These are phyloP conservation scores for Folsomia manolachei DNA, from an alignment of 2,888 invertebrate genomes.

Conservation along the genomic window DNA sequence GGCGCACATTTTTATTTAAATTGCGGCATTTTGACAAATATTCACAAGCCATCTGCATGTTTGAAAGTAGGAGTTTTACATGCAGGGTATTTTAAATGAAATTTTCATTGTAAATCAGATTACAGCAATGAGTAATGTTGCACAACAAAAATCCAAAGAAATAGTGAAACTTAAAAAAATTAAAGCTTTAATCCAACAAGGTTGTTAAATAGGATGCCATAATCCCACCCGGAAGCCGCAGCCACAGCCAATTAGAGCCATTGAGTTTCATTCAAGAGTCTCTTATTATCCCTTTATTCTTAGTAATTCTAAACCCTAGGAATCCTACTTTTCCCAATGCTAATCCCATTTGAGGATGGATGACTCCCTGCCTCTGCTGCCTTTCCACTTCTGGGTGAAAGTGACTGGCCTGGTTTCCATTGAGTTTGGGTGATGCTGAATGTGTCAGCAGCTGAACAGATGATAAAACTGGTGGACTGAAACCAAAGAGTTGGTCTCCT, in stretches of 20 bases:
- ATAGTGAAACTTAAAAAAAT: too few species aligned
- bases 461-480: conserved; percentile 44
- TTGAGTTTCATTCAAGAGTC: not conserved
- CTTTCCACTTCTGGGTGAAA: not conserved
- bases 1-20: too few species aligned
- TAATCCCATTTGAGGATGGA: not conserved
- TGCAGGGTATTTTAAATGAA: too few species aligned
- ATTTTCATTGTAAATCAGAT: too few species aligned
- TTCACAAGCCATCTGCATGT: too few species aligned
- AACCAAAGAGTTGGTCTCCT: conserved; percentile 36
- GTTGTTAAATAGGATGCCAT: too few species aligned
- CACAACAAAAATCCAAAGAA: too few species aligned
- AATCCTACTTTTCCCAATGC: not conserved
- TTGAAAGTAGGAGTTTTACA: too few species aligned
- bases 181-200: too few species aligned
- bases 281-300: not conserved
- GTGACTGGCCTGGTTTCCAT: not conserved
- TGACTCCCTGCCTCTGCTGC: not conserved
- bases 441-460: conserved; percentile 46
- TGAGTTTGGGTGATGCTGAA: conserved; percentile 19
- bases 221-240: too few species aligned
- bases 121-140: too few species aligned
- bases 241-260: not conserved
- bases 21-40: too few species aligned
- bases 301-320: not conserved